Evolutionary conservation across 2,797 vertebrate genomes (phyloP).

Genomic region (Sebastolobus altivelis): DNA sequence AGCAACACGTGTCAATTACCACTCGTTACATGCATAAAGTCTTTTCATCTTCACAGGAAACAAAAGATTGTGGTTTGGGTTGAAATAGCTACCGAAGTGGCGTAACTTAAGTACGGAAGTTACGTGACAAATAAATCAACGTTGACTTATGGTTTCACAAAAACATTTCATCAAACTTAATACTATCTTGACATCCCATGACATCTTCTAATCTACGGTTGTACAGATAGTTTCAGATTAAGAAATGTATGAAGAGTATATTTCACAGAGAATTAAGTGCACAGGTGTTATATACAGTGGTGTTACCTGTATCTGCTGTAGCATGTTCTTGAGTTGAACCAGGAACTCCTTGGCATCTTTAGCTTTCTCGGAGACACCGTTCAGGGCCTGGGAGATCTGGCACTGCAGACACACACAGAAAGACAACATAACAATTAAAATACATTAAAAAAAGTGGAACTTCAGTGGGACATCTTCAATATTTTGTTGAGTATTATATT

Average conservation of each 20-base stretch:
- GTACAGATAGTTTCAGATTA: not conserved
- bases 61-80: rapidly evolving
- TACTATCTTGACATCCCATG: no score
- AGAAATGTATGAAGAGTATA: not conserved
- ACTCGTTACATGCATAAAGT: no score
- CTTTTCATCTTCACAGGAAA: no score
- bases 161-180: not conserved
- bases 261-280: not conserved
- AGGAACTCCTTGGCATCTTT: constrained; percentile 99
- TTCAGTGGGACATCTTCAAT: not conserved
- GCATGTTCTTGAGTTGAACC: constrained; percentile 95
- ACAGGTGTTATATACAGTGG: not conserved
- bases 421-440: not conserved
- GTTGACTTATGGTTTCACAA: rapidly evolving
- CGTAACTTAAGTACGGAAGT: rapidly evolving
- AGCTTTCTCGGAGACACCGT: constrained; percentile 96
- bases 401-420: constrained; percentile 83
- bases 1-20: no score
- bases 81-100: rapidly evolving
- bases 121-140: not conserved
- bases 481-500: not conserved
- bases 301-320: constrained; percentile 97
- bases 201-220: not conserved
- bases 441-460: not conserved
- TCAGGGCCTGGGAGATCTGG: constrained; percentile 96